Evolutionary conservation across 2,888 invertebrate species (phyloP), one percentile per base, ranked within the genome.

Genomic region (Eumerus sabulonum): DNA sequence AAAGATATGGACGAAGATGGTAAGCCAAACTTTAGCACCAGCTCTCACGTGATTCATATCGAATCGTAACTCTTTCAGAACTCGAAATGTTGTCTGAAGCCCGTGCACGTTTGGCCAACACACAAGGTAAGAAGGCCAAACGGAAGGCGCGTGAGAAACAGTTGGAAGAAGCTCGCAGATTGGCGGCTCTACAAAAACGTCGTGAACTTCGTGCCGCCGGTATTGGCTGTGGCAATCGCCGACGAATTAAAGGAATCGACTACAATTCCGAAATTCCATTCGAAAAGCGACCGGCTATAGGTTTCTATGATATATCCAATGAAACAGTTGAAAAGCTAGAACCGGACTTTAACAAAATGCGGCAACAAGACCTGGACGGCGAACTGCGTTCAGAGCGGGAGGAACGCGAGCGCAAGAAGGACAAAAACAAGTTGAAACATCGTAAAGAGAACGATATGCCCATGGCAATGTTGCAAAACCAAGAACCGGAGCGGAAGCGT

Each of bases 1-100:
- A 97, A 99, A 85, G 99, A 99, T 87, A 99, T 99, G 99, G 99
- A 99, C 90, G 99, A 99, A 92, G 99, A 99, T 92, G 98, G 96
- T 96, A 89, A 82, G 83, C 56, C 47, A 13, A 36, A 36, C 36
- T 36, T 7, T 19, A n/a, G 16, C n/a, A n/a, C n/a, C n/a, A n/a
- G n/a, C n/a, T n/a, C n/a, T n/a, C n/a, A n/a, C n/a, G n/a, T 27
- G 12, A 14, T 56, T 9, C 17, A 16, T 0, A 12, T 12, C 9
- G 9, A n/a, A 14, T 40, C 18, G 12, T n/a, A 1, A 2, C 7
- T 19, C 14, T 42, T 87, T 14, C 84, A 96, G 97, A 99, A 89
- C 89, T 99, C 88, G 99, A 99, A 90, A 99, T 99, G 99, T 90
- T 99, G 82, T 98, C 98, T 0, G 99, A 99, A 90, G 99, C 99